Base-by-base conservation (phyloP, 1,140 invertebrate genomes). In the Lerema accius region DNA sequence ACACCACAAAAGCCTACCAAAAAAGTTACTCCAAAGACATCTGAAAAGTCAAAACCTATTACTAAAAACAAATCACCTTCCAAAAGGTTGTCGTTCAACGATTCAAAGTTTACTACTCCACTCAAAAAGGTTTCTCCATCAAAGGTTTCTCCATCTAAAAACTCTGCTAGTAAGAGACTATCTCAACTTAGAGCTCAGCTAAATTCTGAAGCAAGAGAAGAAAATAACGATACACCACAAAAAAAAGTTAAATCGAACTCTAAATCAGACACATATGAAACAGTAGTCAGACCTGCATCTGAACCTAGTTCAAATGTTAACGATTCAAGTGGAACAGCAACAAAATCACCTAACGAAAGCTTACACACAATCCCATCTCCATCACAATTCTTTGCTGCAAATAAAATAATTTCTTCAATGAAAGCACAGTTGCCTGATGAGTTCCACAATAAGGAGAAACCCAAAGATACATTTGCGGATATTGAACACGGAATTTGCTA, bases 371-470 rank as follows among this genome's bases (percentile, higher is more conserved):
- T 73, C 7, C 77, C 79, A 42, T 86, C 83, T 40, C 82, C 87
- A n/a, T 89, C 87, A 45, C 87, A 90, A 35, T 90, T 90, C 64
- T 81, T 89, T 63, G 80, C 86, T 3, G 87, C 87, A 15, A 90
- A 85, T 51, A 90, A 90, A 78, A 89, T 90, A n/a, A 83, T 90
- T 61, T 82, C 79, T 10, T 82, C 87, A 3, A 90, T 90, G 84
- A 90, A 89, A 62, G 87, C 87, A 13, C 87, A 89, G 32, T 63
- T 90, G 35, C 80, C 84, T 19, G 87, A 90, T 50, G 76, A 90
- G 49, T 88, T 79, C 64, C 74, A 71, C 59, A 78, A 73, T 55
- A 90, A 79, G 64, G 63, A 63, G 15, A 85, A 80, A 60, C 83
- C 73, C n/a, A 89, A 85, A 63, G 77, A 87, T 50, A 85, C 83